Evolutionary conservation across 2,797 vertebrate species (phyloP).

Genomic region (Dendrocincla tyrannina): DNA sequence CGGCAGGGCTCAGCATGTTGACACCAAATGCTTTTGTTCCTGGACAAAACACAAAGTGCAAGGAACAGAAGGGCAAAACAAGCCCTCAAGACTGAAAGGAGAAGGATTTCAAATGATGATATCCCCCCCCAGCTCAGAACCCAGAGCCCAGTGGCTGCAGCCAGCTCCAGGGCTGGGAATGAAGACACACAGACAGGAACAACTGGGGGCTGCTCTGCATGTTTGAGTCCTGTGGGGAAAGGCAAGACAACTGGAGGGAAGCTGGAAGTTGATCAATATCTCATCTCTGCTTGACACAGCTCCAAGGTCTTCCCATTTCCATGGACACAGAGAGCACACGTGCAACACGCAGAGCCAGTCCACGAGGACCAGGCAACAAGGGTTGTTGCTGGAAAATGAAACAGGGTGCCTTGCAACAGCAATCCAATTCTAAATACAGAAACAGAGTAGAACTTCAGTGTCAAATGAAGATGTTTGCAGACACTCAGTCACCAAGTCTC

Average conservation of each 20-base stretch:
- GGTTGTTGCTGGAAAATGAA: not conserved
- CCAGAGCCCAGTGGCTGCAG: not conserved
- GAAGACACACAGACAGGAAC: rapidly evolving
- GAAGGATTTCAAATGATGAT: not conserved
- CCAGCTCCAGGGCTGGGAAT: rapidly evolving
- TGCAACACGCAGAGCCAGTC: not conserved
- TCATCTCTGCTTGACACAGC: not conserved
- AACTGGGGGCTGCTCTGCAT: rapidly evolving
- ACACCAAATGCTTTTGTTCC: not conserved
- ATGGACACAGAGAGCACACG: not conserved
- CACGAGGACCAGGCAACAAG: rapidly evolving
- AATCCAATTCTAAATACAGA: not conserved
- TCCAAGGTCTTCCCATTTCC: not conserved
- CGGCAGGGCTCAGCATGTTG: not conserved
- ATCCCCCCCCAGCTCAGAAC: not conserved
- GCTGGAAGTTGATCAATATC: not conserved
- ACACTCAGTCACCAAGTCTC: not conserved
- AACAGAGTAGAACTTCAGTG: not conserved
- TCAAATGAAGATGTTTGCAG: not conserved
- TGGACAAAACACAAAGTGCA: not conserved
- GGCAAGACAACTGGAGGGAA: not conserved
- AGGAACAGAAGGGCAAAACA: not conserved
- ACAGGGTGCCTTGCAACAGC: not conserved
- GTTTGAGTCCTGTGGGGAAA: not conserved
- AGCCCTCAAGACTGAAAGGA: not conserved